These are phyloP conservation scores for Sarcophaga subvicina DNA, from an alignment of 2,888 invertebrate genomes.

Conservation along the genomic window DNA sequence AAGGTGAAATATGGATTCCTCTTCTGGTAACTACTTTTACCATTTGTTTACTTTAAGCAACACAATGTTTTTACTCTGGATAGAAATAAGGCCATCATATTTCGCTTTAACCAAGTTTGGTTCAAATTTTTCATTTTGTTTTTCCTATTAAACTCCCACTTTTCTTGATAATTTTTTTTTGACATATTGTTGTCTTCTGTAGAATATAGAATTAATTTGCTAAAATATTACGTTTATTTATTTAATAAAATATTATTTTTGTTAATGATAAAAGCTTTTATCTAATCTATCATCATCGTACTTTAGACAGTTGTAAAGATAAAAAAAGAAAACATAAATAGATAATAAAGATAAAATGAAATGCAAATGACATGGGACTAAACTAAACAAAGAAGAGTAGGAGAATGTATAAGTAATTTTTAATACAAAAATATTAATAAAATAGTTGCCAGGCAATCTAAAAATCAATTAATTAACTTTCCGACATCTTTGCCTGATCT, in stretches of 20 bases:
- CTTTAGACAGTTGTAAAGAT: background rate
- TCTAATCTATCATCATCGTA: background rate
- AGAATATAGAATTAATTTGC: background rate
- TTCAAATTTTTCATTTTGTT: background rate
- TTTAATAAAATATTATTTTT: background rate
- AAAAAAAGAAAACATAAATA: background rate
- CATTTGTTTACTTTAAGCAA: too few species aligned
- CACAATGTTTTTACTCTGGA: too few species aligned
- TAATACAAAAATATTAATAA: too few species aligned
- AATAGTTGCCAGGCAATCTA: background rate
- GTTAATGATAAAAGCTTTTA: background rate
- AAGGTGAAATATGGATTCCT: too few species aligned
- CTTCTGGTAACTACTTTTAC: too few species aligned
- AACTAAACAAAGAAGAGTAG: background rate
- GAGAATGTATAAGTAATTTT: background rate
- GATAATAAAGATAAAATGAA: background rate
- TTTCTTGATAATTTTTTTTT: background rate
- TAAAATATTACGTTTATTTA: background rate
- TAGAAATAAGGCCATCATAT: too few species aligned
- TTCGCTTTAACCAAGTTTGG: too few species aligned
- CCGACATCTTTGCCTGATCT: too few species aligned
- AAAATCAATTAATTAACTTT: too few species aligned
- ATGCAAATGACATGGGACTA: background rate
- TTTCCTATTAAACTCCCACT: background rate
- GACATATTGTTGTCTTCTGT: slow-evolving; percentile 5